These are phyloP conservation scores for Tetanocera ferruginea DNA, from an alignment of 2,888 invertebrate species.

Conservation along the genomic window DNA sequence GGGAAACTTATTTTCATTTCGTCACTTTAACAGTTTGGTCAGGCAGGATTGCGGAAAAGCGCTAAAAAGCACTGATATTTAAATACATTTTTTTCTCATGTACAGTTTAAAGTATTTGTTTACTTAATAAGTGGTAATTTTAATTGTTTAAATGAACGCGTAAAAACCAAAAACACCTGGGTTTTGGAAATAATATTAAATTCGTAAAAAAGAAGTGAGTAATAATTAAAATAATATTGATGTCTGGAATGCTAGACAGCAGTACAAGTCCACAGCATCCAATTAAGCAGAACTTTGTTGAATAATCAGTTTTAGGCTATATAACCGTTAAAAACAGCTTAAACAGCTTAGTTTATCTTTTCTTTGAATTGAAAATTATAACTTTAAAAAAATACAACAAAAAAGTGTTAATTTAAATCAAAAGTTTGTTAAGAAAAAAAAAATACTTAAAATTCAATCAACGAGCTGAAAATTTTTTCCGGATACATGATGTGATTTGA, in stretches of 20 bases:
- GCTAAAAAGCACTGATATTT: background rate
- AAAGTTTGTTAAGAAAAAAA: background rate
- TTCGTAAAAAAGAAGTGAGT: background rate
- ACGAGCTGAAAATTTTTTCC: background rate
- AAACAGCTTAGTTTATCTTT: background rate
- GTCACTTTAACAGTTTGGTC: conserved; percentile 3
- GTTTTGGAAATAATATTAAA: background rate
- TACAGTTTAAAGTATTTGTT: conserved; percentile 11
- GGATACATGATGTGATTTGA: background rate
- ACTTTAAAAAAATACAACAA: background rate
- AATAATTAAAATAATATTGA: background rate
- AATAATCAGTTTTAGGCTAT: background rate
- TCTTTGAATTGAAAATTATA: background rate
- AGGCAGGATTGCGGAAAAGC: background rate
- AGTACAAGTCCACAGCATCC: background rate
- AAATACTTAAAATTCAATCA: background rate
- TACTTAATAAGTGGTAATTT: conserved; percentile 4
- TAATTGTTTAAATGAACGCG: background rate
- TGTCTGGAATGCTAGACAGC: background rate
- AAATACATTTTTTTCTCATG: background rate
- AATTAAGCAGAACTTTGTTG: background rate
- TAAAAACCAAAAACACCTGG: conserved; percentile 15
- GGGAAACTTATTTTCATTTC: conserved; percentile 20
- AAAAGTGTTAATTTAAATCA: background rate
- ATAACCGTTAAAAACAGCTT: background rate